Evolutionary conservation across 2,888 invertebrate species (phyloP).

Genomic region (Drosophila longiperda): DNA sequence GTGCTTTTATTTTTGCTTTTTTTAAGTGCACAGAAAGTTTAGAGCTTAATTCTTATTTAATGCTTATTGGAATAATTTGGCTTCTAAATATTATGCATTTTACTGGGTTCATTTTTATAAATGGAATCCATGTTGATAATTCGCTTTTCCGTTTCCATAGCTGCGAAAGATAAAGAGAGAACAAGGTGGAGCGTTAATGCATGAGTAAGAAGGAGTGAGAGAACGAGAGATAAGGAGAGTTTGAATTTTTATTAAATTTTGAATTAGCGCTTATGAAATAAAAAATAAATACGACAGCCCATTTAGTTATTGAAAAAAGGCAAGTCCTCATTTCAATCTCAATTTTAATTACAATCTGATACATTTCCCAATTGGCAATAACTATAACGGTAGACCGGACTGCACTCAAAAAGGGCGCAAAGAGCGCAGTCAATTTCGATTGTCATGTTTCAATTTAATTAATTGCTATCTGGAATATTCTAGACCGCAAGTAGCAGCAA

Average conservation of each 20-base stretch:
- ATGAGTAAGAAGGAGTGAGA: constrained; percentile 11
- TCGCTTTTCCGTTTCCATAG: constrained; percentile 53
- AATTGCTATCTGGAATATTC: constrained; percentile 41
- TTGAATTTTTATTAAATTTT: constrained; percentile 19
- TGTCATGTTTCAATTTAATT: constrained; percentile 47
- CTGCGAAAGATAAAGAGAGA: constrained; percentile 37
- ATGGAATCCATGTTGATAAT: constrained; percentile 49
- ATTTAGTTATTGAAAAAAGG: constrained; percentile 1
- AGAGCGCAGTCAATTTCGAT: constrained; percentile 43
- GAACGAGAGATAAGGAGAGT: constrained; percentile 1
- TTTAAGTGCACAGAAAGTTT: constrained; percentile 10
- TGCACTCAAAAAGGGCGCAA: constrained; percentile 21
- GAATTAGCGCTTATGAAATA: constrained; percentile 20
- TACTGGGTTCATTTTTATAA: constrained; percentile 37
- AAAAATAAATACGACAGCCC: constrained; percentile 4
- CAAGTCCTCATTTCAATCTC: constrained; percentile 4
- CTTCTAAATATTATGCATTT: constrained; percentile 45
- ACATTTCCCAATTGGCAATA: constrained; percentile 38
- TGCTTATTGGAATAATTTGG: constrained; percentile 19
- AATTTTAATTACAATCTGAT: constrained; percentile 41
- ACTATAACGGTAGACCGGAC: constrained; percentile 8
- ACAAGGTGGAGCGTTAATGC: neutral
- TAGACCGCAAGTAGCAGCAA: constrained; percentile 28
- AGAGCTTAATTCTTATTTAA: constrained; percentile 13
- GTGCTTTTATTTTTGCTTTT: constrained; percentile 36